phyloP scores from a whole-genome alignment of 2,888 invertebrate species.

The Archips crataeganus region DNA sequence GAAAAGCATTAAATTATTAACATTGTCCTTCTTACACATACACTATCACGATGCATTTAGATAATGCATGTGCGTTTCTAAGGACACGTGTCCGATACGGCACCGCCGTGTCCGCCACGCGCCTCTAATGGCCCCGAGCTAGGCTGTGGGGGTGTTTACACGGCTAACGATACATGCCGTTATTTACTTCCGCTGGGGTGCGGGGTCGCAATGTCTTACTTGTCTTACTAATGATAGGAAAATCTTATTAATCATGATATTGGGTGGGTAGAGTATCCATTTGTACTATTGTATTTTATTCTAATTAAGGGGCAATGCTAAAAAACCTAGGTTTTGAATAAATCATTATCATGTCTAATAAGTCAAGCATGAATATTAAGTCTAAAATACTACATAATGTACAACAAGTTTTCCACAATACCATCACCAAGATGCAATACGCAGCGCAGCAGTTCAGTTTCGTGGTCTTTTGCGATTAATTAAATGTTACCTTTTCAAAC shows the following conservation, averaged over 20 bases:
- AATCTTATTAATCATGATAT: background rate
- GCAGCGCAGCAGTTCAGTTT: too few relatives aligned
- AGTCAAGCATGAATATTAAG: too few relatives aligned
- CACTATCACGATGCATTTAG: slow-evolving; percentile 28
- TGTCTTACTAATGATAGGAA: background rate
- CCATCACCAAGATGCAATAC: too few relatives aligned
- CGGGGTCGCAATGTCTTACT: background rate
- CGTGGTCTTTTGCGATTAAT: too few relatives aligned
- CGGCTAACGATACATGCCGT: slow-evolving; percentile 47
- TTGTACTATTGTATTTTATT: too few relatives aligned
- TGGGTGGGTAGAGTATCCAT: too few relatives aligned
- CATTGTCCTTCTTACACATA: background rate
- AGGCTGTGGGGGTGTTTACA: slow-evolving; percentile 52
- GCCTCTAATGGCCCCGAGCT: slow-evolving; percentile 46
- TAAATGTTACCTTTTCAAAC: too few relatives aligned
- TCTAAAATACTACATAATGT: too few relatives aligned
- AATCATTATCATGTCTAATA: too few relatives aligned
- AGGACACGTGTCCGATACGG: slow-evolving; percentile 52
- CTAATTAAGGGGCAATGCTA: too few relatives aligned
- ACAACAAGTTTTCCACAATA: too few relatives aligned
- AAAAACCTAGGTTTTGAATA: too few relatives aligned
- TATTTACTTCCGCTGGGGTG: background rate
- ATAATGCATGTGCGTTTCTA: slow-evolving; percentile 31
- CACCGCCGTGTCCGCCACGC: slow-evolving; percentile 35
- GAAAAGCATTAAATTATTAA: background rate